These are phyloP conservation scores for Acleris cristana DNA, from an alignment of 2,888 invertebrate species.

Conservation along the genomic window DNA sequence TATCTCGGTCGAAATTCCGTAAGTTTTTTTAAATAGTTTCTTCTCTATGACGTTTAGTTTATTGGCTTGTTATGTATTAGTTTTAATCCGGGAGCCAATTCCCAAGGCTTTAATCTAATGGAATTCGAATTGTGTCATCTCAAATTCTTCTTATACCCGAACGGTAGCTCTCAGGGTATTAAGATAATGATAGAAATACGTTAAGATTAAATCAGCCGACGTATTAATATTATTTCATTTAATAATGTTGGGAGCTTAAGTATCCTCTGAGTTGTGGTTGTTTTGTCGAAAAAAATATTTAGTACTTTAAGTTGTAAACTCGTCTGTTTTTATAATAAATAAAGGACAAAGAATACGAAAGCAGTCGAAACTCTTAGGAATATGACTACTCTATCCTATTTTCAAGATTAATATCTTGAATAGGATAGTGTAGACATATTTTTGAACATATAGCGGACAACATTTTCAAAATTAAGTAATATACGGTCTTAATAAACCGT, in stretches of 20 bases:
- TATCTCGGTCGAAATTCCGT: too few relatives aligned
- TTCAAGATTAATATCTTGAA: too few relatives aligned
- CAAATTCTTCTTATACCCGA: slow-evolving; percentile 44
- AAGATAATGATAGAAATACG: slow-evolving; percentile 52
- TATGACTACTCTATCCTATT: too few relatives aligned
- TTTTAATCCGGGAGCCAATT: slow-evolving; percentile 26
- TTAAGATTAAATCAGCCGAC: slow-evolving; percentile 32
- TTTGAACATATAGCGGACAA: too few relatives aligned
- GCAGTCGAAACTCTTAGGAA: too few relatives aligned
- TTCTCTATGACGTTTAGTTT: background rate
- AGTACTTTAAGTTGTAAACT: too few relatives aligned
- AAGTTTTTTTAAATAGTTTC: too few relatives aligned
- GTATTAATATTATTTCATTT: slow-evolving; percentile 33
- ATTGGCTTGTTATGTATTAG: slow-evolving; percentile 9
- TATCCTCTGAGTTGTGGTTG: background rate
- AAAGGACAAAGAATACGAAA: too few relatives aligned
- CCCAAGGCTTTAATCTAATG: slow-evolving; percentile 43
- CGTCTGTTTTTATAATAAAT: too few relatives aligned
- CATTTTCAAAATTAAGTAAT: too few relatives aligned
- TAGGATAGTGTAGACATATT: too few relatives aligned
- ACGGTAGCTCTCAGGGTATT: slow-evolving; percentile 57
- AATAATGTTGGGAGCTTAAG: background rate
- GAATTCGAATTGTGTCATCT: slow-evolving; percentile 45
- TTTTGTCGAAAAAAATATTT: background rate
- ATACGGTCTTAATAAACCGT: too few relatives aligned